Conservation (phyloP, 1,140 invertebrate genomes). For the Trichoplusia ni region DNA sequence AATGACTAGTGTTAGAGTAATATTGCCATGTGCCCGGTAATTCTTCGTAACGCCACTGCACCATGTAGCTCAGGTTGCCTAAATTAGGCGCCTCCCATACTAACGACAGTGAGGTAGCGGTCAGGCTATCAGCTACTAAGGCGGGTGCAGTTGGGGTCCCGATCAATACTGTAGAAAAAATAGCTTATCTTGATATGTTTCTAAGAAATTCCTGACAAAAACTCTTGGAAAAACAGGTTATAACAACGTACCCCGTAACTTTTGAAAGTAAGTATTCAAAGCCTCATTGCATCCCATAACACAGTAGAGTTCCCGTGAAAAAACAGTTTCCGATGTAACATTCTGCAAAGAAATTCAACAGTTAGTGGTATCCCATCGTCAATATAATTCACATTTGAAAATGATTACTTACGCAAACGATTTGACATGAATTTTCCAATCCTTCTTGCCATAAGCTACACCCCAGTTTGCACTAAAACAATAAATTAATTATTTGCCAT, state of each 20-base stretch:
- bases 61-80: slow-evolving; percentile 85
- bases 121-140: slow-evolving; percentile 88
- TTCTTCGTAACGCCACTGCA: slow-evolving; percentile 90
- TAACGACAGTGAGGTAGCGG: slow-evolving; percentile 88
- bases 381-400: not conserved
- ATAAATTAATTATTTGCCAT: slow-evolving; percentile 28
- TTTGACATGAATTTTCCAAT: slow-evolving; percentile 85
- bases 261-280: slow-evolving; percentile 87
- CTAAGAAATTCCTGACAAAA: not conserved
- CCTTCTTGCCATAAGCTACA: slow-evolving; percentile 86
- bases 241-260: slow-evolving; percentile 84
- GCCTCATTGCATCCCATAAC: slow-evolving; percentile 91
- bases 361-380: not conserved
- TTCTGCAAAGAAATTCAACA: slow-evolving; percentile 82
- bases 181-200: no score
- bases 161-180: slow-evolving; percentile 82
- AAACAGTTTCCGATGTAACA: slow-evolving; percentile 84
- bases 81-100: slow-evolving; percentile 87
- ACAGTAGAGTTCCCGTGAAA: slow-evolving; percentile 88
- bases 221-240: not conserved
- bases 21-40: slow-evolving; percentile 87
- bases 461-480: slow-evolving; percentile 86
- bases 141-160: slow-evolving; percentile 87
- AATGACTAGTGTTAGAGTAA: slow-evolving; percentile 86
- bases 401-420: slow-evolving; percentile 86